Evolutionary conservation across 2,797 vertebrate genomes (phyloP).

Genomic region (Macropus fuliginosus): DNA sequence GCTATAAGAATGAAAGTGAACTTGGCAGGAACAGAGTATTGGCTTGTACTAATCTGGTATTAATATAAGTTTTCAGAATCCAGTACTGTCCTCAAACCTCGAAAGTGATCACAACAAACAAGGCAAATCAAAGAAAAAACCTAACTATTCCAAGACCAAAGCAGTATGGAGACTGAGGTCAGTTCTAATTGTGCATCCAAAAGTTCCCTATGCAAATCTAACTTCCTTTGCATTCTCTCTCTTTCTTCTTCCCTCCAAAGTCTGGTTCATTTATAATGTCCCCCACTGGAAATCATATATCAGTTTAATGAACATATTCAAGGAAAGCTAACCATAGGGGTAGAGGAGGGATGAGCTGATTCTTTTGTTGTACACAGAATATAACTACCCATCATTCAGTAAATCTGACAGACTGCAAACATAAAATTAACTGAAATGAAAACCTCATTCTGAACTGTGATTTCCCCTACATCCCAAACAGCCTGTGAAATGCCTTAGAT

Average conservation of each 20-base stretch:
- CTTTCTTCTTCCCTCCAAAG: constrained; percentile 36
- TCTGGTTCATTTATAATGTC: constrained; percentile 64
- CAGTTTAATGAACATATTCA: constrained; percentile 68
- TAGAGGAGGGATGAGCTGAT: constrained; percentile 51
- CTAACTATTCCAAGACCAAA: constrained; percentile 12
- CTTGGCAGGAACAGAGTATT: constrained; percentile 7
- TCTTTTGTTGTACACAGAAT: constrained; percentile 59
- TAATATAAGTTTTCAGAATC: not conserved
- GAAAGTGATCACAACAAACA: not conserved
- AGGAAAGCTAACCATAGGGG: constrained; percentile 61
- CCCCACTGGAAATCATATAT: constrained; percentile 68
- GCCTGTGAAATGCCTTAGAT: constrained; percentile 73
- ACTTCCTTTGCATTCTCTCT: constrained; percentile 35
- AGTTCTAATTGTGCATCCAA: not conserved
- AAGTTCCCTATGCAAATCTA: not conserved
- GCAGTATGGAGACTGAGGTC: constrained; percentile 11
- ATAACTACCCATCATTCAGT: constrained; percentile 66
- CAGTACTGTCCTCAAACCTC: not conserved
- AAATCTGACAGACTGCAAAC: constrained; percentile 74
- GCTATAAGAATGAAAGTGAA: not conserved
- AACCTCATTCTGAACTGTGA: constrained; percentile 69
- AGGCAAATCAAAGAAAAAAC: constrained; percentile 14
- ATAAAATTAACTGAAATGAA: constrained; percentile 79
- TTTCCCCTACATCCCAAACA: constrained; percentile 76
- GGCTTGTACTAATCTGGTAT: not conserved